These are phyloP conservation scores for Cichladusa arquata DNA, from an alignment of 2,113 vertebrate genomes.

Conservation along the genomic window DNA sequence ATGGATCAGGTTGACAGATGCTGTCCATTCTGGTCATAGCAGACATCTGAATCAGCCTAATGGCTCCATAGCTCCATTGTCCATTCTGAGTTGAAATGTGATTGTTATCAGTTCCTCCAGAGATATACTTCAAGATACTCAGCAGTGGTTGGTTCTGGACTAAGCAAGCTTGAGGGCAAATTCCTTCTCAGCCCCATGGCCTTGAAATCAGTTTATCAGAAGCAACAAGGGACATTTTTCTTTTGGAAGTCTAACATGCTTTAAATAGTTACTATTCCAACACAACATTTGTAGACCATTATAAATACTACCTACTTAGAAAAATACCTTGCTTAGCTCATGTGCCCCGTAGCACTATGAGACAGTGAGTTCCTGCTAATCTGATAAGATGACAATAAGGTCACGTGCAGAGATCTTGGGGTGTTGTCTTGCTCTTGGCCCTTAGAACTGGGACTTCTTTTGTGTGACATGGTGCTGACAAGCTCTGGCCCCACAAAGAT, in stretches of 20 bases:
- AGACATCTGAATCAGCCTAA: slow-evolving; percentile 33
- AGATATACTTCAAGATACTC: not conserved
- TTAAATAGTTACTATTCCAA: slow-evolving; percentile 51
- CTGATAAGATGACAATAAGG: slow-evolving; percentile 7
- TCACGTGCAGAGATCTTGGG: not conserved
- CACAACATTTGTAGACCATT: not conserved
- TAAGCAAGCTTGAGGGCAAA: slow-evolving; percentile 28
- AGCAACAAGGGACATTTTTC: slow-evolving; percentile 40
- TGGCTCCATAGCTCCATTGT: not conserved
- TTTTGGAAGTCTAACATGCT: slow-evolving; percentile 20
- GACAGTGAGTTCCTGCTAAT: not conserved
- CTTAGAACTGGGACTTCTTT: not conserved
- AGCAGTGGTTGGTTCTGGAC: slow-evolving; percentile 25
- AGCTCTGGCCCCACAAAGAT: not conserved
- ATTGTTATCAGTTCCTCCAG: slow-evolving; percentile 26
- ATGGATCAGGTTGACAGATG: not conserved
- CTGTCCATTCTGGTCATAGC: slow-evolving; percentile 36
- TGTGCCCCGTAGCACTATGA: not conserved
- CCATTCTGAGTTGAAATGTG: not conserved
- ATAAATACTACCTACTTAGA: not conserved
- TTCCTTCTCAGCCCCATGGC: not conserved
- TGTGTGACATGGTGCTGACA: not conserved
- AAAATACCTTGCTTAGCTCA: not conserved
- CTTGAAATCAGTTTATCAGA: slow-evolving; percentile 38
- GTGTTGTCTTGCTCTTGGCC: not conserved